These are phyloP conservation scores for Vanessa cardui DNA, from an alignment of 2,888 invertebrate species.

Conservation along the genomic window DNA sequence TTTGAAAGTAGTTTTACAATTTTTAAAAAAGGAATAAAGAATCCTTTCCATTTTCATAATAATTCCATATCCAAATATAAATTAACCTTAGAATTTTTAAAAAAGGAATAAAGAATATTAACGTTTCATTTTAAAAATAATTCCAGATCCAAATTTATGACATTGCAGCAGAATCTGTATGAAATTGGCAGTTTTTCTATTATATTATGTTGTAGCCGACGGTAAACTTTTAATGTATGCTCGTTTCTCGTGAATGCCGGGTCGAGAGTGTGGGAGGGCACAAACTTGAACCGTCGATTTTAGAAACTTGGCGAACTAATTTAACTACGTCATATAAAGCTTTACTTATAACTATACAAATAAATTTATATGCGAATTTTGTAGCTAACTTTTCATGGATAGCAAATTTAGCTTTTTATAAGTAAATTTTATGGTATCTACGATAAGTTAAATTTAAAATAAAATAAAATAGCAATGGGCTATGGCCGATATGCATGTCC, in stretches of 20 bases:
- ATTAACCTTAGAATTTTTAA: background rate
- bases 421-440: too few species aligned
- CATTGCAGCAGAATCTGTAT: slow-evolving; percentile 11
- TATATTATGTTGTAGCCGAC: slow-evolving; percentile 66
- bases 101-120: background rate
- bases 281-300: slow-evolving; percentile 75
- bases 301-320: slow-evolving; percentile 79
- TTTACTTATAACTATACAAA: slow-evolving; percentile 66
- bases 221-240: slow-evolving; percentile 79
- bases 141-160: slow-evolving; percentile 1
- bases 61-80: slow-evolving; percentile 3
- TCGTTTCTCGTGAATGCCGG: slow-evolving; percentile 63
- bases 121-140: background rate
- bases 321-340: slow-evolving; percentile 64
- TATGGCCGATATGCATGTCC: too few species aligned
- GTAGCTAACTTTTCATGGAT: background rate
- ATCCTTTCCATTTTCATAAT: background rate
- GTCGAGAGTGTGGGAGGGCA: slow-evolving; percentile 42
- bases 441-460: too few species aligned
- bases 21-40: background rate
- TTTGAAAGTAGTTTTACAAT: background rate
- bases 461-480: too few species aligned
- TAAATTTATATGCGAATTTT: slow-evolving; percentile 60
- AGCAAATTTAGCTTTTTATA: too few species aligned
- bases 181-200: slow-evolving; percentile 45